Evolutionary conservation across 1,140 invertebrate species (phyloP), one percentile per base, ranked within the genome.

Genomic region (Agrypnia vestita): DNA sequence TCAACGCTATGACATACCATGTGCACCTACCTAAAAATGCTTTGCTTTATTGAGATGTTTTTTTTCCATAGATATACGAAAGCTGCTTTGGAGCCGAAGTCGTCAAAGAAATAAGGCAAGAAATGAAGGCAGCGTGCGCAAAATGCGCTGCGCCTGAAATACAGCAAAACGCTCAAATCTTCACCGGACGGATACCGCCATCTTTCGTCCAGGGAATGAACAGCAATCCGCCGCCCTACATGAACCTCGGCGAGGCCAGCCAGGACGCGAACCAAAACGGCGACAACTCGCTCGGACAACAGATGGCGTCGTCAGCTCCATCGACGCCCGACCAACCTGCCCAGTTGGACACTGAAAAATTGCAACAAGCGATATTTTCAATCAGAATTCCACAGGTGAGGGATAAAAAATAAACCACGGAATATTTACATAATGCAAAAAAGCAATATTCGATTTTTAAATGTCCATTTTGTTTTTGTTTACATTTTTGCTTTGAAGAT

Each of bases 51-150:
- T 47, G 10, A 49, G n/a, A 72, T 51, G n/a, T 21, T 82, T 73
- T 80, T 84, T 84, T 85, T 85, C 7, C 84, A 35, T 6, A 93
- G 92, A 92, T 93, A 78, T 93, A 93, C 81, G 92, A 93, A 86
- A 92, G 92, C 82, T 93, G 92, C 85, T 93, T 93, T 81, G 92
- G 92, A 0, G 85, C 90, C 0, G 91, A 92, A 81, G 92, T 93
- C 1, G 90, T 93, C 0, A 91, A 92, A 84, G 90, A 93, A 88
- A 91, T 93, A 11, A 85, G 92, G n/a, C 90, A 91, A 84, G 92
- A 93, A 87, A 91, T 93, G 90, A 92, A 91, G 84, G 90, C 89
- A 6, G 92, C 92, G 1, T 92, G 91, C 61, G 86, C 89, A 4
- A 93, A 92, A 85, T 93, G 92, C 83, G 89, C 91, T 13, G 78